Base-by-base conservation (phyloP, 2,888 invertebrate genomes). In the Cheilosia variabilis region DNA sequence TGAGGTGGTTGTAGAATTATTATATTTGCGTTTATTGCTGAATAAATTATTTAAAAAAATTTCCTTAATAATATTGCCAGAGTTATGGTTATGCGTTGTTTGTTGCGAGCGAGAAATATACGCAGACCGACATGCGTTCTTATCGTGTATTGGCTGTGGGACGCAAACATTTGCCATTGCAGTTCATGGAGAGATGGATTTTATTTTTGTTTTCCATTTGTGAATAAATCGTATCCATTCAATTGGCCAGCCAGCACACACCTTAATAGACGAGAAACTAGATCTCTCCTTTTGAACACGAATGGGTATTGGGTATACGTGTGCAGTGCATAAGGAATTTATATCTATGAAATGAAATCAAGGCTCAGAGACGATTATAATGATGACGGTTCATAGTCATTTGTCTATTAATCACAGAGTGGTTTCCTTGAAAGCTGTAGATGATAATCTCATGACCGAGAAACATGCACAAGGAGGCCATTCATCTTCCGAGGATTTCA, bases 361-460 rank as follows among this genome's bases (percentile, higher is more conserved):
- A 86, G 86, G 86, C 72, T 86, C 50, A 72, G 68, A 68, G 76
- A 76, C 60, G 68, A 86, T 76, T 79, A 76, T 63, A 63, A 80
- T 80, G 84, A 76, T 76, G 86, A 80, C 65, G 80, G 75, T 75
- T 72, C 68, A n/a, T 77, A 77, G 66, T 86, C 86, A 81, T 81
- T 86, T 62, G 80, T 58, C 75, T 86, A 86, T 81, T 86, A 86
- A 86, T 86, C 86, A 86, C 81, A 76, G 37, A 55, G 72, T 47
- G 60, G 65, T 58, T 80, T 84, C 63, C 58, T 57, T 80, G 60
- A 60, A 81, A 75, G 57, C n/a, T 17, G n/a, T n/a, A 75, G 86
- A 86, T 81, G 76, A 86, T 86, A 86, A 86, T 86, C 86, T 81
- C 52, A 34, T 86, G 86, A 81, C 86, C 81, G 86, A 86, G 66